Evolutionary conservation across 2,797 vertebrate genomes (phyloP), one percentile per base, ranked within the genome.

Genomic region (Argya squamiceps): DNA sequence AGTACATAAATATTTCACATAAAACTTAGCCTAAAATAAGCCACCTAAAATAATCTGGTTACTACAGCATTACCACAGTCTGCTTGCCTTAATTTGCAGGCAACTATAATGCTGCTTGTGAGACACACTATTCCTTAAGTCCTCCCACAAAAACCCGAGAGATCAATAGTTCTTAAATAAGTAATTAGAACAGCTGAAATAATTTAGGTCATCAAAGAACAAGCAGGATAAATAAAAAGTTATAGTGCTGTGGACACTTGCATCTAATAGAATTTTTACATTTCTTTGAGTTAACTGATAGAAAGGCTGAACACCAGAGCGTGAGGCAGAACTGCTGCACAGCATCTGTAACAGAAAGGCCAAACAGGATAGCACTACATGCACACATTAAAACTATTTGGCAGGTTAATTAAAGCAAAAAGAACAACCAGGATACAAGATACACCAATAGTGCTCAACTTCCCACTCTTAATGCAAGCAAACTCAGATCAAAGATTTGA

Each of bases 141-240:
- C 84, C 91, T 96, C 91, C 90, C 89, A 88, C 95, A 97, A 97
- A 84, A 91, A 95, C 89, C 83, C 64, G 65, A 76, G 93, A 93
- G 96, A 98, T 98, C 98, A 70, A 98, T 97, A 97, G 85, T 59
- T 92, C 95, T 97, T 98, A 98, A 98, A 98, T 98, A 98, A 98
- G 73, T 98, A 97, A 98, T 97, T 62, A 97, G 97, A 96, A 65
- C 76, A 93, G 92, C 93, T 85, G 85, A 97, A 96, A 97, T 95
- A 29, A 30, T 93, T 92, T 70, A 52, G 78, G 93, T 91, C 93
- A 94, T 96, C 93, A 95, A 82, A 95, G 58, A 89, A 78, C 34
- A 94, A 96, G 80, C 29, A 17, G 74, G 83, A 95, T 88, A 89
- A 96, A 93, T 89, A 95, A 89, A 81, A 79, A 83, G 69, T 81